Base-by-base conservation (phyloP, 2,888 invertebrate species). In the Meganola albula region DNA sequence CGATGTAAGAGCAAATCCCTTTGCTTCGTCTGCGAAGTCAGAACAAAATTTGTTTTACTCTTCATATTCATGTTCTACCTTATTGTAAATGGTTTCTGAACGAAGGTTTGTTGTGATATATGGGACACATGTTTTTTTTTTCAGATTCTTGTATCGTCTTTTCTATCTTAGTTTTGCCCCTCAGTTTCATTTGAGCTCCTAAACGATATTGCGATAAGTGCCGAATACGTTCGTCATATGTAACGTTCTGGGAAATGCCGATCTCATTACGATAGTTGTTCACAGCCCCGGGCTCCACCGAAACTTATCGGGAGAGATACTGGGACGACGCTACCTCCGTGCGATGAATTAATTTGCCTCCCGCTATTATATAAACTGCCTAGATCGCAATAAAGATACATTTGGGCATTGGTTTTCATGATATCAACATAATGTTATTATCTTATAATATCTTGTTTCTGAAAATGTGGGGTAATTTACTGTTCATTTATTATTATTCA, bases 341-440 rank as follows among this genome's bases (percentile, higher is more conserved):
- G 76, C 71, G 65, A 73, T 74, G 80, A 82, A 82, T 82, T 80
- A 79, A 82, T 80, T 80, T 71, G 58, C 69, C 65, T 60, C 63
- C 64, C 61, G 64, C 69, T 60, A 72, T 76, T 64, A 67, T 74
- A 74, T 72, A 63, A 70, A 71, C 66, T 58, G 69, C 72, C 63
- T 66, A 73, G 80, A 84, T 84, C 53, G 73, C 65, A 73, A 72
- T 78, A 73, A 78, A 79, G 82, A 82, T 83, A 78, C 53, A 48
- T 41, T 41, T 37, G 45, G 51, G 49, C 48, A 51, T 58, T 58
- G 56, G 53, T 60, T 58, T 58, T 50, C 59, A 46, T 54, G 48
- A n/a, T n/a, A n/a, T n/a, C 55, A 60, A 58, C 59, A 53, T 57
- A 46, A 61, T 50, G 47, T 63, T 61, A 62, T 49, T 53, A 54